Evolutionary conservation across 2,113 vertebrate genomes (phyloP), one percentile per base, ranked within the genome.

Genomic region (Epinephelus cyanopodus): DNA sequence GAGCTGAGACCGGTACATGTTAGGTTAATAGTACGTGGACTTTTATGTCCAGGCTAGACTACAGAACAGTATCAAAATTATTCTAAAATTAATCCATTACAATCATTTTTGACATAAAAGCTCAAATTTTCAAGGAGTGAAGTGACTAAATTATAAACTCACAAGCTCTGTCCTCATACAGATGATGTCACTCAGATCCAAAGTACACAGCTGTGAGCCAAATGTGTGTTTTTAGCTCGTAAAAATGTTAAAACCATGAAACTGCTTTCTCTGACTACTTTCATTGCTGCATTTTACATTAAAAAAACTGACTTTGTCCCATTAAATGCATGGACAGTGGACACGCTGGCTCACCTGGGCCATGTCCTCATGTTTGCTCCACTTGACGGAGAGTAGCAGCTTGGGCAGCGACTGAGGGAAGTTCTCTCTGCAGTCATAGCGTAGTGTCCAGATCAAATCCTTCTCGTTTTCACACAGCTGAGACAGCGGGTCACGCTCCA

Each of bases 401-500:
- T 99, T 99, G 52, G 98, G 98, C 84, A 99, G 87, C 0, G 97
- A 99, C 90, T 99, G 97, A 77, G 98, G 98, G 62, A 99, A 98
- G 84, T 97, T 98, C 74, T 99, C 97, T 72, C 94, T 87, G 76
- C 98, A 99, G 94, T 99, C 98, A 1, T 96, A 94, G 53, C 98
- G 95, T 88, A 99, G 95, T 73, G 97, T 99, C 98, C 98, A 99
- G 85, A 99, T 99, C 73, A 99, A 95, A 92, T 99, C 98, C 95
- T 99, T 99, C 94, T 99, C 98, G 85, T 99, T 99, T 87, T 99
- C 98, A 94, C 97, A 99, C n/a, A 99, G 95, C 74, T 99, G 98
- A 87, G 96, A 98, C 62, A 99, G 95, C 1, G 98, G 97, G 87
- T 99, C 98, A n/a, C 98, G 96, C 90, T 99, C 98, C 97, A 99